phyloP scores from a whole-genome alignment of 2,113 vertebrate species.

The Eurypyga helias region DNA sequence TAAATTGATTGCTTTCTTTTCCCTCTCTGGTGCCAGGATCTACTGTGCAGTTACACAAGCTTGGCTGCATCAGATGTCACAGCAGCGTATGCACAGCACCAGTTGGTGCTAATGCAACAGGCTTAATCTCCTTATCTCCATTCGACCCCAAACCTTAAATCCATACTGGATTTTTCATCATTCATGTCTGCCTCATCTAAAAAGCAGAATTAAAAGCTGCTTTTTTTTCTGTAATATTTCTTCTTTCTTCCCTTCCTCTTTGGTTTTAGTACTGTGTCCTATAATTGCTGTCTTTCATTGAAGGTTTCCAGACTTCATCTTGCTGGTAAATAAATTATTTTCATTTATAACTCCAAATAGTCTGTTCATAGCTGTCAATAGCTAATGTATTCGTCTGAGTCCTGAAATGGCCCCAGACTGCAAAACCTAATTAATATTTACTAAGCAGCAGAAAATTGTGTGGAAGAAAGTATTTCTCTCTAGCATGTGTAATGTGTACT shows the following conservation, averaged over 20 bases:
- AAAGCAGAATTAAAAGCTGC: neutral
- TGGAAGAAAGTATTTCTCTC: neutral
- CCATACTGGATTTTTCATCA: neutral
- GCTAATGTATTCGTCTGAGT: neutral
- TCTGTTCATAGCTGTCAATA: neutral
- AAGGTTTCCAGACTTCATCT: neutral
- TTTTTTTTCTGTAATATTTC: neutral
- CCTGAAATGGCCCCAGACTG: neutral
- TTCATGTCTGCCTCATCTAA: neutral
- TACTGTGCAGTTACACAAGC: neutral
- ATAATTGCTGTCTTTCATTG: neutral
- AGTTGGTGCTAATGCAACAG: neutral
- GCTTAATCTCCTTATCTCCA: slow-evolving; percentile 24
- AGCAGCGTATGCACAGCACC: rapidly evolving
- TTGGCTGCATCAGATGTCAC: neutral
- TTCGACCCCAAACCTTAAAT: neutral
- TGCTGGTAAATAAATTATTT: slow-evolving; percentile 10
- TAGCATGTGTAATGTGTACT: neutral
- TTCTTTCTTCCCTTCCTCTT: neutral
- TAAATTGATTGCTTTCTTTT: neutral
- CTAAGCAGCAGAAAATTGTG: neutral
- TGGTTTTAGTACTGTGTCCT: neutral
- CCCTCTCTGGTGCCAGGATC: neutral
- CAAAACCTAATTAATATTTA: slow-evolving; percentile 44
- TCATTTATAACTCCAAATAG: neutral